Percentiles rank a stretch among this genome's conserved stretches.
These are phyloP conservation scores for Eupithecia pulchellata DNA, from an alignment of 2,888 invertebrate species.

Conservation along the genomic window DNA sequence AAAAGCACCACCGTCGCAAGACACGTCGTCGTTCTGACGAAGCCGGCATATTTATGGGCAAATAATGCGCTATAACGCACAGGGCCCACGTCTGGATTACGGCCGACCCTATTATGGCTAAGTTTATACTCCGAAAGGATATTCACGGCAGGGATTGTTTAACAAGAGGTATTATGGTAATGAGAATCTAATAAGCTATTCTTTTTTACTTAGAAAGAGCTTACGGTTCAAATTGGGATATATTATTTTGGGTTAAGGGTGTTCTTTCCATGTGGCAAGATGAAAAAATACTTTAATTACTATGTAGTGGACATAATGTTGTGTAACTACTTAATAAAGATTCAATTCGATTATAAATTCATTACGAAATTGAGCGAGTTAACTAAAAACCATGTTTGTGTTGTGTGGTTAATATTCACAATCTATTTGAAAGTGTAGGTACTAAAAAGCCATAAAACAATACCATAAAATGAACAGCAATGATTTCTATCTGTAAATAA, in stretches of 20 bases:
- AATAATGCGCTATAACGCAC: slow-evolving; percentile 36
- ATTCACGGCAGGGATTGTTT: slow-evolving; percentile 29
- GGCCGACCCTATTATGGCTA: slow-evolving; percentile 28
- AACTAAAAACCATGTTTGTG: background rate
- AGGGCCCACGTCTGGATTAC: slow-evolving; percentile 33
- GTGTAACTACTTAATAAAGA: background rate
- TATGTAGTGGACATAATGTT: background rate
- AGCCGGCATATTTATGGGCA: slow-evolving; percentile 32
- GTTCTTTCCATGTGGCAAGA: background rate
- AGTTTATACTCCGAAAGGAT: slow-evolving; percentile 17
- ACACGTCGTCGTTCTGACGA: slow-evolving; percentile 26
- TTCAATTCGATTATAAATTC: too few species aligned
- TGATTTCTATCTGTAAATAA: background rate
- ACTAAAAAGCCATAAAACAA: background rate
- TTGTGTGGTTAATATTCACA: background rate
- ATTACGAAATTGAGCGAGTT: too few species aligned
- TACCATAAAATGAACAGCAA: background rate
- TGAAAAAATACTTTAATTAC: background rate
- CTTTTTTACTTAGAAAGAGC: slow-evolving; percentile 2
- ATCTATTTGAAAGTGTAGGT: background rate
- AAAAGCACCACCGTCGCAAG: slow-evolving; percentile 18
- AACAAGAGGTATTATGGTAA: slow-evolving; percentile 34
- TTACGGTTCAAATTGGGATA: background rate
- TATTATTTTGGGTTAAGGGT: background rate
- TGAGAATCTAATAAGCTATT: slow-evolving; percentile 20